Conservation (phyloP, 92 coral and sea anemone species). For the Umimayanthus chanpuru region DNA sequence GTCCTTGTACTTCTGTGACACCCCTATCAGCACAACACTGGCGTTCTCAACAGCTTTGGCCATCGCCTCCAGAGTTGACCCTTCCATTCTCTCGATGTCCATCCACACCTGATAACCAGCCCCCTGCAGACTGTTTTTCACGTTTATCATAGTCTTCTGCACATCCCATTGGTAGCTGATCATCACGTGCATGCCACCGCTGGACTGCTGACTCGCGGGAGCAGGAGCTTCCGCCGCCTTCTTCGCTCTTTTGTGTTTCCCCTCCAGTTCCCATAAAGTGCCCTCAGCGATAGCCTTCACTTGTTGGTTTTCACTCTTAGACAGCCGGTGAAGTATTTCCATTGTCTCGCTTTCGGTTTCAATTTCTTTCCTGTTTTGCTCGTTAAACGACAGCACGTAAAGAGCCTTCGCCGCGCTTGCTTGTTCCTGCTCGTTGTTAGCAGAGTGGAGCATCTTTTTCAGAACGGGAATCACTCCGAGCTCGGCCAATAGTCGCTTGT, state of each 20-base stretch:
- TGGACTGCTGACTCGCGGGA: neutral
- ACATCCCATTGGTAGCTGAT: slow-evolving; percentile 25
- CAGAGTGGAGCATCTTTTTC: slow-evolving; percentile 57
- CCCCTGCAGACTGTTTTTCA: slow-evolving; percentile 48
- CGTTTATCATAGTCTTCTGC: neutral
- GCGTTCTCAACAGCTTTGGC: slow-evolving; percentile 70
- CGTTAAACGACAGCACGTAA: slow-evolving; percentile 77
- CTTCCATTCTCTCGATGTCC: slow-evolving; percentile 74
- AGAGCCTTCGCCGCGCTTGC: slow-evolving; percentile 52
- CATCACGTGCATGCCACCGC: slow-evolving; percentile 9
- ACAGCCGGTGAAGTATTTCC: slow-evolving; percentile 35
- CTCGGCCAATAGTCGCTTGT: slow-evolving; percentile 71
- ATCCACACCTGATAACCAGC: slow-evolving; percentile 67
- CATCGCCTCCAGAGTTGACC: slow-evolving; percentile 70
- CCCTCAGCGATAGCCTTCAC: slow-evolving; percentile 64
- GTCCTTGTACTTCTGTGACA: slow-evolving; percentile 64
- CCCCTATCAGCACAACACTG: slow-evolving; percentile 60
- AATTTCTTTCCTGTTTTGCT: slow-evolving; percentile 59
- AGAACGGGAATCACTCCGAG: slow-evolving; percentile 71
- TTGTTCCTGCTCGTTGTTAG: slow-evolving; percentile 59
- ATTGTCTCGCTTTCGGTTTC: slow-evolving; percentile 34
- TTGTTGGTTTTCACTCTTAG: slow-evolving; percentile 45
- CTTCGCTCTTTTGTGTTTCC: slow-evolving; percentile 41
- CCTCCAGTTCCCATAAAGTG: slow-evolving; percentile 73
- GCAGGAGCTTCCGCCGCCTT: neutral